phyloP scores from a whole-genome alignment of 2,888 invertebrate genomes.

The Drosophila antonietae region DNA sequence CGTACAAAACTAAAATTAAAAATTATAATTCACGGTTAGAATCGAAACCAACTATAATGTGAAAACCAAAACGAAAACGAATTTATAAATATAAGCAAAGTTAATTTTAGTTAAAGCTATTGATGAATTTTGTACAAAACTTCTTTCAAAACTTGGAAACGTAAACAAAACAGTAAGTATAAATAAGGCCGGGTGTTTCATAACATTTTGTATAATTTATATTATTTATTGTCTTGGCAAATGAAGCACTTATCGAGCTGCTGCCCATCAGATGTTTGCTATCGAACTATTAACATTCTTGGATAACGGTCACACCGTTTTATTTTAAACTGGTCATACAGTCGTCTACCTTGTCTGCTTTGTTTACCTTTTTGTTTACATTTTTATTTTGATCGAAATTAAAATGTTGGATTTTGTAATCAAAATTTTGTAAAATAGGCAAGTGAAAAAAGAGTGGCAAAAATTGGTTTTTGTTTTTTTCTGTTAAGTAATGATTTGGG shows the following conservation, averaged over 20 bases:
- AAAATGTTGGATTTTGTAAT: conserved; percentile 8
- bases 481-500: too few species aligned
- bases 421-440: conserved; percentile 11
- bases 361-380: conserved; percentile 58
- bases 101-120: conserved; percentile 10
- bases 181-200: conserved; percentile 49
- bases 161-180: conserved; percentile 37
- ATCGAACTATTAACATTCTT: conserved; percentile 22
- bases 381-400: conserved; percentile 9
- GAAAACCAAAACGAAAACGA: conserved; percentile 22
- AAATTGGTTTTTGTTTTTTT: not conserved
- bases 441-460: conserved; percentile 8
- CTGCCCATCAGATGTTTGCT: conserved; percentile 40
- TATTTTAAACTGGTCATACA: conserved; percentile 16
- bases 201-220: conserved; percentile 43
- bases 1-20: not conserved
- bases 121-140: conserved; percentile 14
- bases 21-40: not conserved
- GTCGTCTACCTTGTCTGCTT: conserved; percentile 13
- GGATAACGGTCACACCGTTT: conserved; percentile 44
- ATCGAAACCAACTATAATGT: conserved; percentile 1
- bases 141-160: conserved; percentile 1
- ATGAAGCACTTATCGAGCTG: conserved; percentile 18
- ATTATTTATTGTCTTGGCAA: conserved; percentile 12
- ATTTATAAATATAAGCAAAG: conserved; percentile 34